Evolutionary conservation across 2,113 vertebrate genomes (phyloP).

Genomic region (Gymnocephalus cernua): DNA sequence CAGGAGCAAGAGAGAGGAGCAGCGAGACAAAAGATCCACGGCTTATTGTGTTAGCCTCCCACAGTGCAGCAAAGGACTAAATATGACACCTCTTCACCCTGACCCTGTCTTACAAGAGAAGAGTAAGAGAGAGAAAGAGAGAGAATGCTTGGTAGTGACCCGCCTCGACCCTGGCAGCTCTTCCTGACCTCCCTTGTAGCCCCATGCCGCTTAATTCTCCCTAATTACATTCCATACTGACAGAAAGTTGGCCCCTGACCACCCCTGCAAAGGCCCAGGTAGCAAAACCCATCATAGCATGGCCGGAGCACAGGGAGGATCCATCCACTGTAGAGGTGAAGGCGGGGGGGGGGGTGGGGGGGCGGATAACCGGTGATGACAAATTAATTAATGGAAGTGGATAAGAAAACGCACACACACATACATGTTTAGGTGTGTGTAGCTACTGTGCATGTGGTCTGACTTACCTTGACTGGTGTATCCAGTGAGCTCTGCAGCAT

Average conservation of each 20-base stretch:
- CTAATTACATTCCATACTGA: slow-evolving; percentile 95
- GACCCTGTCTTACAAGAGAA: slow-evolving; percentile 65
- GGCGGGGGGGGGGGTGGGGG: slow-evolving; percentile 37
- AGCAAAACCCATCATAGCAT: slow-evolving; percentile 71
- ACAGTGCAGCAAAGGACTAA: slow-evolving; percentile 61
- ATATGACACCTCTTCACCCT: slow-evolving; percentile 77
- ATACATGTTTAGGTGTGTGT: slow-evolving; percentile 29
- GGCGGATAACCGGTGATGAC: slow-evolving; percentile 78
- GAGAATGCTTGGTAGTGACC: slow-evolving; percentile 90
- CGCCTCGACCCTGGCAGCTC: slow-evolving; percentile 87
- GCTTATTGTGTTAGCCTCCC: slow-evolving; percentile 67
- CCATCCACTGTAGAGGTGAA: slow-evolving; percentile 67
- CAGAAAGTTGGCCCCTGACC: slow-evolving; percentile 91
- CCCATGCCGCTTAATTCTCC: slow-evolving; percentile 91
- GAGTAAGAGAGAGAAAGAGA: slow-evolving; percentile 62
- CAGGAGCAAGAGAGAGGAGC: slow-evolving; percentile 1
- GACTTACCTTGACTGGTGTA: slow-evolving; percentile 39
- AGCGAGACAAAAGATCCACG: slow-evolving; percentile 37
- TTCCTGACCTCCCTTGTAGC: slow-evolving; percentile 88
- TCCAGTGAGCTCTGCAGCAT: slow-evolving; percentile 57
- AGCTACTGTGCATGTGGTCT: slow-evolving; percentile 58
- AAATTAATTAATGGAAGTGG: slow-evolving; percentile 80
- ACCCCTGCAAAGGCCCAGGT: slow-evolving; percentile 84
- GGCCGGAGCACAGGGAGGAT: slow-evolving; percentile 55
- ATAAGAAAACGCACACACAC: slow-evolving; percentile 51